Base-by-base conservation (phyloP, 2,797 vertebrate genomes). In the Rhinophrynus dorsalis region DNA sequence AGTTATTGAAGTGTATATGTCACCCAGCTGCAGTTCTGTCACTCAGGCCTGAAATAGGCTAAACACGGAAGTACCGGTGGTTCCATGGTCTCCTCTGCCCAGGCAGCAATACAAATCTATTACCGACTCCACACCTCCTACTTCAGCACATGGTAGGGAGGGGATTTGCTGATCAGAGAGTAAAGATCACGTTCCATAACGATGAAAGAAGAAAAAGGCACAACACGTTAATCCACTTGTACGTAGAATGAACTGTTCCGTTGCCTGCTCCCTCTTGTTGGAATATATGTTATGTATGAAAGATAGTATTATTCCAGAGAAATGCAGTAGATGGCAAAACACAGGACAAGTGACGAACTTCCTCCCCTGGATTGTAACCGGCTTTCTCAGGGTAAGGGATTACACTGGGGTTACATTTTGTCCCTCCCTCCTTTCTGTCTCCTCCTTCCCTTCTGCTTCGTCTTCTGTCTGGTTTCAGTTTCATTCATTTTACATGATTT, bases 91-190 rank as follows among this genome's bases (percentile, higher is more conserved):
- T 27, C 12, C 40, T 32, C 40, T 21, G n/a, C 32, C 15, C 51
- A 35, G 30, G 20, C 26, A 44, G 56, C 37, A 42, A 30, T 59
- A 45, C 30, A 29, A 20, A 50, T 63, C 47, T 35, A 13, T 35
- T 40, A 4, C 47, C 63, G 26, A n/a, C 18, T 42, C 17, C 38
- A 70, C 51, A 59, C 69, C 69, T 59, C 61, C 62, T 62, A 66
- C 62, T 21, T 12, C 44, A 54, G 62, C 69, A 73, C 69, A 73
- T 73, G 69, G 69, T 55, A 38, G 61, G 55, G 62, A 72, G 52
- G 59, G 58, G 57, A 27, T 23, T 21, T 37, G 42, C 6, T n/a
- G 38, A 3, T 38, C 44, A 52, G 17, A 51, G 9, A 38, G 33
- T 40, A 37, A 13, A 12, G 44, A 44, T 32, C 37, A 64, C 26